A percentile compares a stretch with the other conserved stretches of the same genome.
phyloP scores from a whole-genome alignment of 2,888 invertebrate species.

The Temnothorax unifasciatus region DNA sequence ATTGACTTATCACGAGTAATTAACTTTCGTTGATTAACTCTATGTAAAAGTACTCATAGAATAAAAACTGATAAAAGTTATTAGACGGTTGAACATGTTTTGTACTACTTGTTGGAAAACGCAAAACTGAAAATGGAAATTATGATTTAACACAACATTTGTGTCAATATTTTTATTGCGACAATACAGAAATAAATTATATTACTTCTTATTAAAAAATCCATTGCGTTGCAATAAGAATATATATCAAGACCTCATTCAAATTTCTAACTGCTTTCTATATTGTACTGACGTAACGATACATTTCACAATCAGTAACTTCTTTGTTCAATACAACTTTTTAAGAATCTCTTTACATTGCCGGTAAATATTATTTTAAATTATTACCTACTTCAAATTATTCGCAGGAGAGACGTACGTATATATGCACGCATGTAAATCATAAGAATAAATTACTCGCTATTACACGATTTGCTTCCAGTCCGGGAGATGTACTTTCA shows the following conservation, averaged over 20 bases:
- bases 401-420: neutral
- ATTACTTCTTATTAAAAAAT: neutral
- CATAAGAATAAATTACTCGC: neutral
- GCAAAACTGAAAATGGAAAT: neutral
- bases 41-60: neutral
- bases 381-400: neutral
- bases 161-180: neutral
- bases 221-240: neutral
- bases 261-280: neutral
- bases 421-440: neutral
- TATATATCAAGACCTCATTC: neutral
- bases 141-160: neutral
- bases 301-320: neutral
- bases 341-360: neutral
- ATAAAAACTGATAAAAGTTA: neutral
- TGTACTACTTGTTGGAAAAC: neutral
- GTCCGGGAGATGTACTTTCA: neutral
- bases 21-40: neutral
- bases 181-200: neutral
- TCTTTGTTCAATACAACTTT: neutral
- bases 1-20: neutral
- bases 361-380: neutral
- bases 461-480: neutral
- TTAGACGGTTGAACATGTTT: neutral
- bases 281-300: neutral